Evolutionary conservation across 2,113 vertebrate species (phyloP).

Genomic region (Eurypyga helias): DNA sequence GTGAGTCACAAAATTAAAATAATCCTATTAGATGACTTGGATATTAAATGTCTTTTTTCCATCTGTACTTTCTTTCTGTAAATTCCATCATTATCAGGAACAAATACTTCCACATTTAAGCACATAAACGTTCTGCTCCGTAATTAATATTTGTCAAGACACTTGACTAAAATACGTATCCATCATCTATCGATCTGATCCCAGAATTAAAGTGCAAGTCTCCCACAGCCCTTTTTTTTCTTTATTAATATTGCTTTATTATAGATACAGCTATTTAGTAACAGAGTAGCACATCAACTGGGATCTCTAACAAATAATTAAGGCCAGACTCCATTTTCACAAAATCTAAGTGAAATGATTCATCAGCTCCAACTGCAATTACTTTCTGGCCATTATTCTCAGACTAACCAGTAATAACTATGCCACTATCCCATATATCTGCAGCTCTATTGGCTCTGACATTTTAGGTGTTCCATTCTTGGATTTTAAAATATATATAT

Average conservation of each 20-base stretch:
- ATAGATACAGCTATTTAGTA: conserved; percentile 30
- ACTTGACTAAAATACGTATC: conserved; percentile 21
- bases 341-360: conserved; percentile 67
- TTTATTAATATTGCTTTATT: conserved; percentile 38
- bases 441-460: not conserved
- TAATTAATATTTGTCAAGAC: conserved; percentile 45
- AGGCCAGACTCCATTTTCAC: conserved; percentile 51
- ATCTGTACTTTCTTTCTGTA: not conserved
- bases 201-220: not conserved
- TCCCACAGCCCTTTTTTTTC: not conserved
- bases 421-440: conserved; percentile 6
- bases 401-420: conserved; percentile 47
- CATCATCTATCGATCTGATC: conserved; percentile 43
- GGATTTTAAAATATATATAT: not conserved
- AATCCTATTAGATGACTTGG: not conserved
- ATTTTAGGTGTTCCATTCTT: not conserved
- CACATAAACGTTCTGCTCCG: not conserved
- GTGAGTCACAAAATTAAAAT: not conserved
- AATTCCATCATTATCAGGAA: not conserved
- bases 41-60: not conserved
- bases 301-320: conserved; percentile 43
- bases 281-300: not conserved
- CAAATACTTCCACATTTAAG: not conserved
- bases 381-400: conserved; percentile 37
- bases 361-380: conserved; percentile 58